These are phyloP conservation scores for Hydrotaea diabolus DNA, from an alignment of 2,888 invertebrate genomes.

Conservation along the genomic window DNA sequence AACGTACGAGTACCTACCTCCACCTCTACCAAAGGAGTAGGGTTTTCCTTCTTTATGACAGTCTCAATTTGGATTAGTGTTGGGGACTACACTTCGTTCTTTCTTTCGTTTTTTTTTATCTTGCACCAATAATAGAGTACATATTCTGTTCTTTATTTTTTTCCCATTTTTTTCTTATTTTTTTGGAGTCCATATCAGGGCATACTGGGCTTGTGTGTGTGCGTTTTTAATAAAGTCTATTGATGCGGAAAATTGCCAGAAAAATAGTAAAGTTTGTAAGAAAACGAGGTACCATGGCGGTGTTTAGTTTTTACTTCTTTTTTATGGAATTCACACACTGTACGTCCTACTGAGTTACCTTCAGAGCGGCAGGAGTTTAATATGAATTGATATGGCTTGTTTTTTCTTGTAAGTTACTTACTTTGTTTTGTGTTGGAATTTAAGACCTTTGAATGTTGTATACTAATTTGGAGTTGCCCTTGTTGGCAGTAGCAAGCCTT, in stretches of 20 bases:
- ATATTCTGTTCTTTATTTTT: background rate
- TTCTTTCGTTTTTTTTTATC: conserved; percentile 25
- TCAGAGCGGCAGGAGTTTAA: background rate
- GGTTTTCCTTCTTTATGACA: conserved; percentile 52
- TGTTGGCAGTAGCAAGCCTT: too few species aligned
- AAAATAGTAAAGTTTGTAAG: conserved; percentile 47
- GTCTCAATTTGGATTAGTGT: conserved; percentile 61
- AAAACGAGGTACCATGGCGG: background rate
- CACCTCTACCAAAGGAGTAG: background rate
- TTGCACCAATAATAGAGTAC: conserved; percentile 49
- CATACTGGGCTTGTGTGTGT: background rate
- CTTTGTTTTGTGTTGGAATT: background rate
- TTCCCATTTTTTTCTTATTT: background rate
- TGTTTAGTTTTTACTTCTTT: background rate
- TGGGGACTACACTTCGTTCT: conserved; percentile 39
- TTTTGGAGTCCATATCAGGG: background rate
- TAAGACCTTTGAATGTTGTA: background rate
- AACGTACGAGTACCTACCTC: too few species aligned
- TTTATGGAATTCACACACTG: conserved; percentile 11
- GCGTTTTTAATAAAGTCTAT: conserved; percentile 40
- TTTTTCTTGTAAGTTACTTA: background rate
- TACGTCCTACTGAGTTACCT: background rate
- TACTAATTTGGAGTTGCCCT: too few species aligned
- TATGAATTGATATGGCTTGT: background rate
- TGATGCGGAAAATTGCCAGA: conserved; percentile 62